Percentiles rank a stretch among this genome's conserved stretches.
Evolutionary conservation across 1,140 invertebrate species (phyloP).

Genomic region (Lepidurus packardi): DNA sequence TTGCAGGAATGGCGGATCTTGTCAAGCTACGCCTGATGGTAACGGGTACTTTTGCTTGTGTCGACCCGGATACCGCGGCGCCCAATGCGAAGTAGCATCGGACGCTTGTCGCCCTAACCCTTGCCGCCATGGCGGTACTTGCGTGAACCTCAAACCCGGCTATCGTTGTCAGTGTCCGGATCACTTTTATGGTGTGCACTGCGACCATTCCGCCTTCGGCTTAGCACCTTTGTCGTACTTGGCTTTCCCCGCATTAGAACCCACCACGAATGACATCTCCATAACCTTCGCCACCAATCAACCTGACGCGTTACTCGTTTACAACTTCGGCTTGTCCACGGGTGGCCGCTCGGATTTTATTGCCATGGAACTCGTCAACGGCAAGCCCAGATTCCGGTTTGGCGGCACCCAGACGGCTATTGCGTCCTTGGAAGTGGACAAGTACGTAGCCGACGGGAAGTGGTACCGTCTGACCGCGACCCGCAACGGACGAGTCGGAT

Average conservation of each 20-base stretch:
- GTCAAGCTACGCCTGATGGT: conserved; percentile 74
- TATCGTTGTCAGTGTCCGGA: conserved; percentile 80
- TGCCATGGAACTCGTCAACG: conserved; percentile 76
- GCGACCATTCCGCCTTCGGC: conserved; percentile 81
- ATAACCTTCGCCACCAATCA: conserved; percentile 87
- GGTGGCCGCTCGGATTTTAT: conserved; percentile 87
- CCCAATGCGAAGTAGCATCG: conserved; percentile 74
- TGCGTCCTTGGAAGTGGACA: conserved; percentile 63
- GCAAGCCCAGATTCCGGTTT: conserved; percentile 78
- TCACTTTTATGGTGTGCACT: conserved; percentile 78
- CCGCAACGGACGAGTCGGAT: conserved; percentile 76
- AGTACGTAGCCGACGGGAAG: conserved; percentile 69
- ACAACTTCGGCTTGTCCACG: conserved; percentile 79
- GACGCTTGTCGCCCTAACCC: conserved; percentile 86
- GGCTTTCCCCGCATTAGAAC: conserved; percentile 74
- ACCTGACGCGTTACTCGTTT: conserved; percentile 73
- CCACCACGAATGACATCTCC: conserved; percentile 82
- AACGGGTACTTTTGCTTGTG: conserved; percentile 85
- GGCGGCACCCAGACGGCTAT: conserved; percentile 80
- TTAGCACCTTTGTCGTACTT: conserved; percentile 85
- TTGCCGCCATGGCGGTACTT: conserved; percentile 75
- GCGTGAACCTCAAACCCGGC: conserved; percentile 67
- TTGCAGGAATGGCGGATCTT: conserved; percentile 82
- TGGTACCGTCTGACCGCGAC: conserved; percentile 90
- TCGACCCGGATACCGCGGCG: conserved; percentile 77